phyloP scores from a whole-genome alignment of 2,797 vertebrate species.

The Argentina silus region DNA sequence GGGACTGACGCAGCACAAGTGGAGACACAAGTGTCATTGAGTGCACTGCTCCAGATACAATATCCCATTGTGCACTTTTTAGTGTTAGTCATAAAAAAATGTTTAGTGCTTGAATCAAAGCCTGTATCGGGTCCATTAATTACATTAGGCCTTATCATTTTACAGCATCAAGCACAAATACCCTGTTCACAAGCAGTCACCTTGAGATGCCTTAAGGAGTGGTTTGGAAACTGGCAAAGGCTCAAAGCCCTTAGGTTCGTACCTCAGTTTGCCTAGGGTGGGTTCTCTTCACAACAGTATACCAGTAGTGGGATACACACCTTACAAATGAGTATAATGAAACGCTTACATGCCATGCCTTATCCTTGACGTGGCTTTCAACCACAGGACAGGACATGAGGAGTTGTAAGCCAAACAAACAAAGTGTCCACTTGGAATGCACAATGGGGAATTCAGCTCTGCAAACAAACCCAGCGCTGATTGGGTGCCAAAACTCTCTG shows the following conservation, averaged over 20 bases:
- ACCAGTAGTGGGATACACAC: not conserved
- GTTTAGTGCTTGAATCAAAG: not conserved
- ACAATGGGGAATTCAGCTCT: not conserved
- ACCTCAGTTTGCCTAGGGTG: not conserved
- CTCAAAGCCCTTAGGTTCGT: not conserved
- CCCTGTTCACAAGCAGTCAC: not conserved
- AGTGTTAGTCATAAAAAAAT: not conserved
- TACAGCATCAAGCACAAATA: not conserved
- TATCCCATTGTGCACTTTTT: not conserved
- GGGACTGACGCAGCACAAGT: slow-evolving; percentile 12
- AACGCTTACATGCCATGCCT: not conserved
- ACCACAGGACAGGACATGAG: not conserved
- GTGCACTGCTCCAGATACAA: slow-evolving; percentile 11
- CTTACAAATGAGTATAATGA: not conserved
- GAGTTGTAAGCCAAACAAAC: not conserved
- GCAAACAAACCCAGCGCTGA: slow-evolving; percentile 1
- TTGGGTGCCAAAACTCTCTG: too few species aligned
- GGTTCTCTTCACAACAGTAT: not conserved
- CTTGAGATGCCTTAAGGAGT: not conserved
- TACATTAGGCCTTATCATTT: not conserved
- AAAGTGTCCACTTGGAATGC: too few species aligned
- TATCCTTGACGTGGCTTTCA: not conserved
- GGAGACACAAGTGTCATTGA: slow-evolving; percentile 10
- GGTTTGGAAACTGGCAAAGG: not conserved
- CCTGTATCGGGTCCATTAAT: not conserved